phyloP scores from a whole-genome alignment of 2,888 invertebrate species.

The Dryocosmus kuriphilus region DNA sequence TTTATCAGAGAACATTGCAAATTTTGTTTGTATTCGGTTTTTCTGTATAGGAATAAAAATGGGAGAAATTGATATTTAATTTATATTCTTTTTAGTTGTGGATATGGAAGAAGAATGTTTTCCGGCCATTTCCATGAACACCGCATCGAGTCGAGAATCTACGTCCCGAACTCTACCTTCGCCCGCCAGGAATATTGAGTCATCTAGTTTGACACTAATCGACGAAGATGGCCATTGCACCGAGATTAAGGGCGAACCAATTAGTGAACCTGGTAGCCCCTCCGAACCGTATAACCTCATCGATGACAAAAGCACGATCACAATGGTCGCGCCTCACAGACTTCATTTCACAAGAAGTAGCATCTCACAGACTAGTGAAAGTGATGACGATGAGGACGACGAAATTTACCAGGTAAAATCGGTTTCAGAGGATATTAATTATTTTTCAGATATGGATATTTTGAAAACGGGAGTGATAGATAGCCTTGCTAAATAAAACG shows the following conservation, averaged over 20 bases:
- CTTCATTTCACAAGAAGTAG: slow-evolving; percentile 65
- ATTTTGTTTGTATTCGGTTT: too few species aligned
- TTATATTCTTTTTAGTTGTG: slow-evolving; percentile 69
- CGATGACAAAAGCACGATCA: slow-evolving; percentile 67
- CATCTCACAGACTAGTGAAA: slow-evolving; percentile 68
- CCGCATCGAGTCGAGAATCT: slow-evolving; percentile 77
- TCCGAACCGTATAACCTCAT: slow-evolving; percentile 80
- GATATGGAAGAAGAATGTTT: slow-evolving; percentile 96
- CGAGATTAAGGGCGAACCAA: slow-evolving; percentile 88
- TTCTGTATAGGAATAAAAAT: too few species aligned
- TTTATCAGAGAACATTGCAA: too few species aligned
- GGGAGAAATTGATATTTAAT: too few species aligned
- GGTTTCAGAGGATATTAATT: neutral
- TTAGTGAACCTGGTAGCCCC: slow-evolving; percentile 86
- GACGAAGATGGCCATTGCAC: slow-evolving; percentile 62
- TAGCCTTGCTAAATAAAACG: too few species aligned
- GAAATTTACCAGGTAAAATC: slow-evolving; percentile 69
- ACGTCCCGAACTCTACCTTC: slow-evolving; percentile 55
- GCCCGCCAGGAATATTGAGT: slow-evolving; percentile 41
- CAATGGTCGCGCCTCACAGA: slow-evolving; percentile 70
- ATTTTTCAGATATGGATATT: too few species aligned
- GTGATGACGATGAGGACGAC: slow-evolving; percentile 74
- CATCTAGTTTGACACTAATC: slow-evolving; percentile 44
- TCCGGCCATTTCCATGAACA: slow-evolving; percentile 87
- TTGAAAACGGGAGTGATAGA: too few species aligned